These are phyloP conservation scores for Pyrocephalus nanus DNA, from an alignment of 2,797 vertebrate genomes.

Conservation along the genomic window DNA sequence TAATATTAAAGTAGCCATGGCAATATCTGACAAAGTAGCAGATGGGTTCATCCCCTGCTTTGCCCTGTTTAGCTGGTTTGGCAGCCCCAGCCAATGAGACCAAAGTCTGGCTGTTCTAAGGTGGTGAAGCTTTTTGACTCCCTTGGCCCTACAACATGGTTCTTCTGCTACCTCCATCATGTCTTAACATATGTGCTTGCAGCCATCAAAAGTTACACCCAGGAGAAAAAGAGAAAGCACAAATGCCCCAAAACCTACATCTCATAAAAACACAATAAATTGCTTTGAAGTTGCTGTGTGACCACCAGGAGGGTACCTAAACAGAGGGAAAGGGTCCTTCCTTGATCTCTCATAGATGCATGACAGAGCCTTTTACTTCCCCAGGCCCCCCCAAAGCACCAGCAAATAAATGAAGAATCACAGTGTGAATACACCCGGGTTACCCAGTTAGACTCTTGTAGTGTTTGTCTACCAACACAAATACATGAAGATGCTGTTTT, in stretches of 20 bases:
- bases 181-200: fast-evolving
- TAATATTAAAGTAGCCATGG: background rate
- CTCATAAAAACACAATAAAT: background rate
- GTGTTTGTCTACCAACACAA: background rate
- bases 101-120: background rate
- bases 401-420: background rate
- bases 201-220: background rate
- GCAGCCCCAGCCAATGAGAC: background rate
- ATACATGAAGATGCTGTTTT: background rate
- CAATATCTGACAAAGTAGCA: background rate
- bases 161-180: background rate
- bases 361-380: background rate
- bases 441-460: background rate
- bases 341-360: background rate
- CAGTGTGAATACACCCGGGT: background rate
- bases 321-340: background rate
- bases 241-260: background rate
- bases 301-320: fast-evolving
- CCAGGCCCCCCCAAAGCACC: background rate
- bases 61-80: background rate
- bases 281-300: background rate
- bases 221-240: background rate
- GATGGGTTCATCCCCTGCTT: background rate
- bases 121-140: background rate
- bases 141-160: background rate